Percentiles rank a stretch among this genome's conserved stretches.
phyloP scores from a whole-genome alignment of 1,140 invertebrate species.

The Bactericera cockerelli region DNA sequence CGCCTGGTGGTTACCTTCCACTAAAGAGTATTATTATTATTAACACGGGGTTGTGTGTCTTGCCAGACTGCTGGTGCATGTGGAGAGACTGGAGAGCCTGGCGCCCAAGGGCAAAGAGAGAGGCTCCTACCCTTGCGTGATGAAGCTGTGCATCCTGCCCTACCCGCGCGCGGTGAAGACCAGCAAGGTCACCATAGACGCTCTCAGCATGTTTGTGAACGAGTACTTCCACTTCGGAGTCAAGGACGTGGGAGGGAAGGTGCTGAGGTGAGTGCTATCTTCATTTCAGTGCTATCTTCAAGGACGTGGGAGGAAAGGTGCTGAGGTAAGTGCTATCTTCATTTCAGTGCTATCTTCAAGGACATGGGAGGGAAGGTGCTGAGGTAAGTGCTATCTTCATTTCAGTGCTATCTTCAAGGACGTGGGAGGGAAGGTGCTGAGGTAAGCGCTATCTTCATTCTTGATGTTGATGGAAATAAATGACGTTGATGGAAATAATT shows the following conservation, averaged over 20 bases:
- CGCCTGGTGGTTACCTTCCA: too few relatives aligned
- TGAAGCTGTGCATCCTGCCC: slow-evolving; percentile 21
- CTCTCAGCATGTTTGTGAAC: slow-evolving; percentile 17
- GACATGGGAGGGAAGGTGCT: slow-evolving; percentile 19
- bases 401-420: too few relatives aligned
- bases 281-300: too few relatives aligned
- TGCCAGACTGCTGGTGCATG: slow-evolving; percentile 18
- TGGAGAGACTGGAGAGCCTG: slow-evolving; percentile 19
- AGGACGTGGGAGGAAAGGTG: slow-evolving; percentile 18
- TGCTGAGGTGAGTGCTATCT: slow-evolving; percentile 17
- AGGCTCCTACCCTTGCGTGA: slow-evolving; percentile 17
- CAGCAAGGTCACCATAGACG: slow-evolving; percentile 16
- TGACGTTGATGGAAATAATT: too few relatives aligned
- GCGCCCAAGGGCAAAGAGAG: slow-evolving; percentile 21
- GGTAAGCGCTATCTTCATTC: slow-evolving; percentile 14
- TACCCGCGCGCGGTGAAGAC: slow-evolving; percentile 17
- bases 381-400: slow-evolving; percentile 14
- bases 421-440: slow-evolving; percentile 18
- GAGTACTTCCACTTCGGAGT: slow-evolving; percentile 21
- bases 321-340: slow-evolving; percentile 16
- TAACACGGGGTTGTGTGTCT: too few relatives aligned
- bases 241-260: slow-evolving; percentile 19
- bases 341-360: too few relatives aligned
- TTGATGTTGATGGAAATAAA: too few relatives aligned
- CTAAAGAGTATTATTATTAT: too few relatives aligned